Percentiles rank a stretch among this genome's conserved stretches.
phyloP scores from a whole-genome alignment of 1,140 invertebrate genomes.

The Nasonia longicornis region DNA sequence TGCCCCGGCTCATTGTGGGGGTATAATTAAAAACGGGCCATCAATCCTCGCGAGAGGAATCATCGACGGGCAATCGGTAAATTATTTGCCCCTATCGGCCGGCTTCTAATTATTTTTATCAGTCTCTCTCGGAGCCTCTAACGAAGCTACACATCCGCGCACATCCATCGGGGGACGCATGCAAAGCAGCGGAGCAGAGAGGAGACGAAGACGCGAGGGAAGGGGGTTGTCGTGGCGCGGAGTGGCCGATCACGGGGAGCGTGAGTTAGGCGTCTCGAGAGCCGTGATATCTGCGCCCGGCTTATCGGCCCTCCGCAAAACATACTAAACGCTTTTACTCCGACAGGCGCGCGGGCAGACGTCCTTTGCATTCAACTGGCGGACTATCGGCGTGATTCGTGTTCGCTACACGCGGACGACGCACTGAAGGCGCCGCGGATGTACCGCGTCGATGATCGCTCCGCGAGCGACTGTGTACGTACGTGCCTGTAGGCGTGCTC shows the following conservation, averaged over 20 bases:
- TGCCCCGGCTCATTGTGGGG: no score
- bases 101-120: conserved; percentile 42
- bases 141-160: conserved; percentile 24
- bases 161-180: not conserved
- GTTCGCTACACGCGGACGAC: not conserved
- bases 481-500: no score
- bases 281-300: conserved; percentile 36
- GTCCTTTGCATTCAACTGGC: conserved; percentile 43
- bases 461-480: no score
- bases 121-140: not conserved
- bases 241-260: no score
- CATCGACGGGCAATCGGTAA: conserved; percentile 11
- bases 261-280: conserved; percentile 28
- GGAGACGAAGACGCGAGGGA: not conserved
- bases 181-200: conserved; percentile 28
- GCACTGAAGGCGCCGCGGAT: conserved; percentile 5
- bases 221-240: not conserved
- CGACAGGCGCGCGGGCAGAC: conserved; percentile 17
- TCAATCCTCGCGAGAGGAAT: no score
- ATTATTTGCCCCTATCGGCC: conserved; percentile 7
- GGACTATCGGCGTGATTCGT: conserved; percentile 39
- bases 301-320: conserved; percentile 49
- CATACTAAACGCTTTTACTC: conserved; percentile 50
- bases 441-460: no score
- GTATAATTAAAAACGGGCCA: not conserved